Percentiles rank a stretch among this genome's conserved stretches.
Evolutionary conservation across 2,797 vertebrate species (phyloP).

Genomic region (Muraenolepis orangiensis): DNA sequence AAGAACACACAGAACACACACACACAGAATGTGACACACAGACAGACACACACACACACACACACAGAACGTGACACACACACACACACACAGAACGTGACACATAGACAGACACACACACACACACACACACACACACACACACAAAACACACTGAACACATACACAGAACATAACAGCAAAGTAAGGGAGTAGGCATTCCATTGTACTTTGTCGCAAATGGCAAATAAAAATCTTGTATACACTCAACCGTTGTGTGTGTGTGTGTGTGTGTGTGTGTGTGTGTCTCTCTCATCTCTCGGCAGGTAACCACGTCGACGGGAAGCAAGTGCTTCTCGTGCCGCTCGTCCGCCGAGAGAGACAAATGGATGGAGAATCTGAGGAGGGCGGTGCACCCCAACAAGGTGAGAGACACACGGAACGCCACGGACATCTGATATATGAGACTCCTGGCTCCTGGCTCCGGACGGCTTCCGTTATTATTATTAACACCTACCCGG

Average conservation of each 20-base stretch:
- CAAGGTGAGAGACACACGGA: constrained; percentile 77
- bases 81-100: not conserved
- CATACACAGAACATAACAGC: constrained; percentile 14
- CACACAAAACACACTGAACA: not conserved
- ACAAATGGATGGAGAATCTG: constrained; percentile 99
- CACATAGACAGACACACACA: not conserved
- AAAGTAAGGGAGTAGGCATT: too few species aligned
- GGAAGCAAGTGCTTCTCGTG: constrained; percentile 99
- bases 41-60: not conserved
- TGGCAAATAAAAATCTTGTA: too few species aligned
- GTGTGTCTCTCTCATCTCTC: not conserved
- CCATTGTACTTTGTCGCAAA: too few species aligned
- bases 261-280: constrained; percentile 8
- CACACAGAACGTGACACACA: constrained; percentile 10
- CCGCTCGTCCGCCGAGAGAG: constrained; percentile 94
- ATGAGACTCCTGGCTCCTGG: too few species aligned
- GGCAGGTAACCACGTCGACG: constrained; percentile 93
- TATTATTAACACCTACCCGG: too few species aligned
- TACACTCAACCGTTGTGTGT: constrained; percentile 17
- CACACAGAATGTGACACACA: too few species aligned
- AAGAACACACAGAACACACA: too few species aligned
- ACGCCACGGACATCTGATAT: too few species aligned
- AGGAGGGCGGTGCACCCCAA: constrained; percentile 96
- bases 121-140: not conserved
- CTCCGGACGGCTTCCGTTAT: too few species aligned